Conservation (phyloP, 2,888 invertebrate species). For the Ferrisia virgata region DNA sequence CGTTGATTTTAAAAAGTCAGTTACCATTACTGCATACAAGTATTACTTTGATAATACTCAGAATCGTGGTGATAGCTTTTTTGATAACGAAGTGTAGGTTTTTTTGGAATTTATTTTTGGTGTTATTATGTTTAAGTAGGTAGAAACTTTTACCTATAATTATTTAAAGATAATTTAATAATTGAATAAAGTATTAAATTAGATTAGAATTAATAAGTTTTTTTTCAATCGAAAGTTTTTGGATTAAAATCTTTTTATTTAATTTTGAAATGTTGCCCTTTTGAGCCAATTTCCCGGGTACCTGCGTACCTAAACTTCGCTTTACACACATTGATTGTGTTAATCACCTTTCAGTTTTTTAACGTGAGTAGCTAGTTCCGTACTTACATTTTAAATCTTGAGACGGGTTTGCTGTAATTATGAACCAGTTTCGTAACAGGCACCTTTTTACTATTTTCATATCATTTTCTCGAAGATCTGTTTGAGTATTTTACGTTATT, state of each 20-base stretch:
- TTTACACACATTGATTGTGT: neutral
- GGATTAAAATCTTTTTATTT: neutral
- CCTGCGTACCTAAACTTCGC: too few species aligned
- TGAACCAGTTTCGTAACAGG: neutral
- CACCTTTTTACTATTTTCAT: conserved; percentile 11
- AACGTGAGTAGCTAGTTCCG: neutral
- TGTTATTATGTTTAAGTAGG: neutral
- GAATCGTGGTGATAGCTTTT: neutral
- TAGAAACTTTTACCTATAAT: neutral
- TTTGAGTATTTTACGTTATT: neutral
- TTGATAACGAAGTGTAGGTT: neutral
- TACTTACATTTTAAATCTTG: neutral
- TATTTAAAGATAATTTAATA: neutral
- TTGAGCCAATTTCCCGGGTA: too few species aligned
- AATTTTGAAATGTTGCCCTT: neutral
- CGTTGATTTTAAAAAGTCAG: neutral
- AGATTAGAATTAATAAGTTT: too few species aligned
- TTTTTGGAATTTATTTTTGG: neutral
- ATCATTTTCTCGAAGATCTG: conserved; percentile 10
- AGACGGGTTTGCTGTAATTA: neutral
- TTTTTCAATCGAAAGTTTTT: too few species aligned
- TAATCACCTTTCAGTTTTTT: neutral
- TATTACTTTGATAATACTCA: neutral
- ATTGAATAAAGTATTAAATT: neutral
- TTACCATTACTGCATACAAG: neutral